Percentiles rank a stretch among this genome's conserved stretches.
Evolutionary conservation across 2,797 vertebrate species (phyloP).

Genomic region (Argyrosomus regius): DNA sequence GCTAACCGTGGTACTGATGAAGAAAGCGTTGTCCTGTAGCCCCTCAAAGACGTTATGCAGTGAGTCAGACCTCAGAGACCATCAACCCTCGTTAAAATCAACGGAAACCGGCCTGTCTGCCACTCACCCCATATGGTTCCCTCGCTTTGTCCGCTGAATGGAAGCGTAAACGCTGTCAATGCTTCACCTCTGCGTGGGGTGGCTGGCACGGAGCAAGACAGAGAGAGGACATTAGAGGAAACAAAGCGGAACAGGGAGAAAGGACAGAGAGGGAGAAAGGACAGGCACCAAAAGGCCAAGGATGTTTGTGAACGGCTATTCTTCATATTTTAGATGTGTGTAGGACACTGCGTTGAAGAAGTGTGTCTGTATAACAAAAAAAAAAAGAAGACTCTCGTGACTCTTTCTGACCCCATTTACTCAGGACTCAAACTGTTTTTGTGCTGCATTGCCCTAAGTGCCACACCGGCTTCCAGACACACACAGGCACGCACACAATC

Average conservation of each 20-base stretch:
- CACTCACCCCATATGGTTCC: slow-evolving; percentile 16
- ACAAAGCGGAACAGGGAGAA: slow-evolving; percentile 1
- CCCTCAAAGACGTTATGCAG: slow-evolving; percentile 12
- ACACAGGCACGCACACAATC: slow-evolving; percentile 3
- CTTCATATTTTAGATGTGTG: slow-evolving; percentile 21
- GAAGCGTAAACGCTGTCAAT: slow-evolving; percentile 11
- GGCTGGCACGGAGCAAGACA: slow-evolving; percentile 22
- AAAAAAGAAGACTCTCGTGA: slow-evolving; percentile 10
- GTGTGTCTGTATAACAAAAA: slow-evolving; percentile 14
- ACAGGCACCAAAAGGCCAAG: background rate
- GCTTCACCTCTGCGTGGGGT: background rate
- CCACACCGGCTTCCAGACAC: slow-evolving; percentile 1
- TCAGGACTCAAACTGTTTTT: slow-evolving; percentile 37
- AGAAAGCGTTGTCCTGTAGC: background rate
- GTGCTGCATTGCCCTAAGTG: slow-evolving; percentile 28
- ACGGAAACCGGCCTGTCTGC: slow-evolving; percentile 4
- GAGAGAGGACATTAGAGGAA: slow-evolving; percentile 19
- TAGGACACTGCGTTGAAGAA: background rate
- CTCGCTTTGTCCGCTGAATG: slow-evolving; percentile 18
- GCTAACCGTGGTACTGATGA: background rate
- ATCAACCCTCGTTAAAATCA: slow-evolving; percentile 55
- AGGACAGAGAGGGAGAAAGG: background rate
- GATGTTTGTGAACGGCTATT: background rate
- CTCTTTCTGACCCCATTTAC: slow-evolving; percentile 52
- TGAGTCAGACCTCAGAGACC: slow-evolving; percentile 50